Evolutionary conservation across 1,140 invertebrate species (phyloP), one percentile per base, ranked within the genome.

Genomic region (Probaryconus sp.): DNA sequence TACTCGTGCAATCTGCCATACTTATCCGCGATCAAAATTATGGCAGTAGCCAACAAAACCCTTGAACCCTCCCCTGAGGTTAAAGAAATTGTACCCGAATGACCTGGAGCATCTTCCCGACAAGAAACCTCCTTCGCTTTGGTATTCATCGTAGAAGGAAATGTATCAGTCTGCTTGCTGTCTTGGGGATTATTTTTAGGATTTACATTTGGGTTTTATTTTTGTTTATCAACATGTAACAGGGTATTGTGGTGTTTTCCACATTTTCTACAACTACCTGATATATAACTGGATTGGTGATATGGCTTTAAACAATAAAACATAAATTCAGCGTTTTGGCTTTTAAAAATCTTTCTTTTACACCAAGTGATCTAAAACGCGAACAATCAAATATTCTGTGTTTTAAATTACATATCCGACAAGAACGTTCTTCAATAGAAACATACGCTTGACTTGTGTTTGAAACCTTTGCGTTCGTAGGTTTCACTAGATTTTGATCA

Each of bases 331-430:
- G n/a, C 11, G 0, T 7, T 26, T 37, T 58, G 0, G 7, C 3
- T 26, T 24, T 58, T 21, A 10, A 11, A 5, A 11, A 58, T 26
- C 20, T 33, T 9, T 37, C 21, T 14, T 37, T 38, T 30, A 9
- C 0, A 16, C 1, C 33, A 31, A 56, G 72, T 68, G 53, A 50
- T 77, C 21, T 24, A 65, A 63, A 63, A 11, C 33, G n/a, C 33
- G 20, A 24, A 67, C 70, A 58, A 33, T 45, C 14, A 47, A 31
- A 30, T 16, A 69, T 48, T 21, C 30, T 26, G 5, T 73, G 40
- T 18, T 47, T 58, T 2, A 5, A 16, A 0, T 24, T 43, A 33
- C 53, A 56, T 24, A 3, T 7, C 21, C 3, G 7, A 24, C 21
- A 24, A 4, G 21, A 4, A 4, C 21, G 21, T 7, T 24, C 21